Base-by-base conservation (phyloP, 2,113 vertebrate species). In the Pelobates fuscus region DNA sequence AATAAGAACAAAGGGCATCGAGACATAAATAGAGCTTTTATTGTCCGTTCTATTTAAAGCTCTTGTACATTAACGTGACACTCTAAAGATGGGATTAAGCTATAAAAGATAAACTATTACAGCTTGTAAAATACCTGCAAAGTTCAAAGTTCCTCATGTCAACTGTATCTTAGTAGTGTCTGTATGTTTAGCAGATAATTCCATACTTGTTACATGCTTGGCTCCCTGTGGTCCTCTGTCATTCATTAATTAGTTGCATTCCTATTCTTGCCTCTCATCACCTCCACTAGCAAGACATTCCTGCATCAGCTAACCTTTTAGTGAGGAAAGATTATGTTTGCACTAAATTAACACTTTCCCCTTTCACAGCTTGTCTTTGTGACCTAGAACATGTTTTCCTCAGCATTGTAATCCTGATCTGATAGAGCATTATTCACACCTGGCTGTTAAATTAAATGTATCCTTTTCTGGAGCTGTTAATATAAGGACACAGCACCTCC, bases 321-420 rank as follows among this genome's bases (percentile, higher is more conserved):
- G 52, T 55, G 52, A 55, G 21, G 52, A 55, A 55, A 55, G 52
- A 8, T 21, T 55, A 17, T 55, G 52, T 55, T 55, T 55, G 52
- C 52, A 55, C n/a, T 20, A n/a, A 2, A 7, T 55, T 55, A 55
- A 55, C 52, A 7, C 52, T 23, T 55, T 55, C 52, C 52, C 11
- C 6, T 2, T 23, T 5, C 6, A 23, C 52, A 20, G 52, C 52
- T 23, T 5, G 52, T 21, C 52, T 23, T 2, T 23, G 21, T 20
- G 52, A 6, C n/a, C n/a, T 55, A 5, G 52, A 23, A 55, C n/a
- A 7, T 55, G 20, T 23, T 55, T 55, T 55, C 10, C 10, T 10
- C 32, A 37, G 32, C 5, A 5, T 37, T 55, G 52, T 23, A 55
- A 23, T 23, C n/a, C 52, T 55, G 2, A 17, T 23, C 52, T 55